Percentiles rank a stretch among this genome's conserved stretches.
These are phyloP conservation scores for Lymantria monacha DNA, from an alignment of 2,888 invertebrate genomes.

Conservation along the genomic window DNA sequence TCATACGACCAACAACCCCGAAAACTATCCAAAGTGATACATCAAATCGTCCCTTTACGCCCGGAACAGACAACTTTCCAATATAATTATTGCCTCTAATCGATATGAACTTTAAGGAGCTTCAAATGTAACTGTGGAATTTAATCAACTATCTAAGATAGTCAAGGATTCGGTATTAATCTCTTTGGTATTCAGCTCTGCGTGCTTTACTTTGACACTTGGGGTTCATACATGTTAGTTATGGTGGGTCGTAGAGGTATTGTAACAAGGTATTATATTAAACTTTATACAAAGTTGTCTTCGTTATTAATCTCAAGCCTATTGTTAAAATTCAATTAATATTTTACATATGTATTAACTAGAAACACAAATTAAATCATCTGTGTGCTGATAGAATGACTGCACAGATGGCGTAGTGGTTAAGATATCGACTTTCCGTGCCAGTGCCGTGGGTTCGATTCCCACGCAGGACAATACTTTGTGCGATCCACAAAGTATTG, in stretches of 20 bases:
- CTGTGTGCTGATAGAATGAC: too few species aligned
- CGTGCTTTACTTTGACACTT: slow-evolving; percentile 43
- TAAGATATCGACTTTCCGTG: too few species aligned
- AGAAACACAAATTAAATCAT: neutral
- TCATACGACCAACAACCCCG: too few species aligned
- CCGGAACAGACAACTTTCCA: slow-evolving; percentile 39
- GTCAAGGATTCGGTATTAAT: slow-evolving; percentile 50
- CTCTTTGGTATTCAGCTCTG: slow-evolving; percentile 32
- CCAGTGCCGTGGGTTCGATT: too few species aligned
- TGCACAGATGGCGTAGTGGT: too few species aligned
- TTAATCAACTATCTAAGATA: slow-evolving; percentile 73
- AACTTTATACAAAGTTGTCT: slow-evolving; percentile 6
- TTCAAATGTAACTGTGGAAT: slow-evolving; percentile 61
- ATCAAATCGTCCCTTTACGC: slow-evolving; percentile 33
- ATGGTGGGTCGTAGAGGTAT: slow-evolving; percentile 29
- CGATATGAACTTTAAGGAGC: slow-evolving; percentile 65
- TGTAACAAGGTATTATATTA: slow-evolving; percentile 24
- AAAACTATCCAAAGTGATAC: slow-evolving; percentile 30
- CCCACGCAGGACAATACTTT: too few species aligned
- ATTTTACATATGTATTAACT: neutral
- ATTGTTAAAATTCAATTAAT: neutral
- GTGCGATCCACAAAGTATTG: too few species aligned
- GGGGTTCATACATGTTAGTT: slow-evolving; percentile 35
- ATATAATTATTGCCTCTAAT: slow-evolving; percentile 66
- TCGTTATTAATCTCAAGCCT: neutral